Percentiles rank a stretch among this genome's conserved stretches.
These are phyloP conservation scores for Drosophila hydei DNA, from an alignment of 1,140 invertebrate species.

Conservation along the genomic window DNA sequence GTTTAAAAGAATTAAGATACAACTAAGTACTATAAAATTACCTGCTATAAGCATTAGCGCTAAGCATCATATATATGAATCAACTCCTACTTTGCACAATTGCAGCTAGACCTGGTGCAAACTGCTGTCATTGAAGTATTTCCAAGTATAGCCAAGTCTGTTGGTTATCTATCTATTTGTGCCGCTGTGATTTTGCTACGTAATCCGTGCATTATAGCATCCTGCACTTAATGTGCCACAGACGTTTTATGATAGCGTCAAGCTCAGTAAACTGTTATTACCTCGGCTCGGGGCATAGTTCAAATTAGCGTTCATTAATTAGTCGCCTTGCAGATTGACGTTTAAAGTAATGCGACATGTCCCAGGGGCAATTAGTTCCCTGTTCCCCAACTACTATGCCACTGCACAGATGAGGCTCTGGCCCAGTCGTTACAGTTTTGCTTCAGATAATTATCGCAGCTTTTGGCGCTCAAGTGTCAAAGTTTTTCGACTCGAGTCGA, in stretches of 20 bases:
- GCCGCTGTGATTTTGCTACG: background rate
- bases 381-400: background rate
- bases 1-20: background rate
- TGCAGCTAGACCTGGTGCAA: no score
- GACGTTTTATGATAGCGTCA: conserved; percentile 57
- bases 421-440: conserved; percentile 21
- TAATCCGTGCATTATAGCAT: conserved; percentile 42
- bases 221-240: conserved; percentile 55
- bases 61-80: no score
- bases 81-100: no score
- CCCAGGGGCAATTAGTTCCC: conserved; percentile 43
- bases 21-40: background rate
- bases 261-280: background rate
- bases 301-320: conserved; percentile 78
- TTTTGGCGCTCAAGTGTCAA: conserved; percentile 42
- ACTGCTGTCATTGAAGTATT: no score
- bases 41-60: no score
- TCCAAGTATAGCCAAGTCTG: background rate
- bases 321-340: conserved; percentile 70
- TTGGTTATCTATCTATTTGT: background rate
- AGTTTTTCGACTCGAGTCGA: conserved; percentile 39
- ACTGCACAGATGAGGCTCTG: background rate
- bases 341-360: conserved; percentile 58
- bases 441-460: conserved; percentile 63
- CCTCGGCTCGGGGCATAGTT: conserved; percentile 39